Base-by-base conservation (phyloP, 1,140 invertebrate genomes). In the Bombus cullumanus region DNA sequence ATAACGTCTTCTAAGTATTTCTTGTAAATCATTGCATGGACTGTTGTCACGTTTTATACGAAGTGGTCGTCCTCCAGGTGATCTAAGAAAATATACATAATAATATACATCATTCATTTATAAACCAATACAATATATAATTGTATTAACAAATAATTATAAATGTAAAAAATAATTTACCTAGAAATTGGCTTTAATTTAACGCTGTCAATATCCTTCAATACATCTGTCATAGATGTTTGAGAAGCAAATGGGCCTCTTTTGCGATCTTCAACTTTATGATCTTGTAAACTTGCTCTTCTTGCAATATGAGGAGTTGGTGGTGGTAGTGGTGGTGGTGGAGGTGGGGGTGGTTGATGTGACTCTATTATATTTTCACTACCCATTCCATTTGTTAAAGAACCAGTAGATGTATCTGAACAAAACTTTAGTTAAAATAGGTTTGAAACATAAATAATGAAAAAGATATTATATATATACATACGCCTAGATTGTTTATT, bases 21-120 rank as follows among this genome's bases (percentile, higher is more conserved):
- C 95, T 86, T 95, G 95, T 53, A 95, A 90, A 92, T 95, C 95
- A 78, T 94, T 95, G 75, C 94, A 95, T n/a, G 94, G 95, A 91
- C 94, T 95, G 37, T 94, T 95, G 57, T 94, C 94, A 69, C 94
- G 93, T 86, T 93, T 95, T 31, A 90, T 80, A 69, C 92, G 89
- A 37, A 95, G 76, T 41, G 94, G 91, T 78, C 92, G 90, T 81
- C 94, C 94, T 71, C 93, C 93, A 41, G 95, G 94, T n/a, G 95
- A 95, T 88, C 95, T 95, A 79, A 74, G 87, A 90, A 71, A 83
- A 81, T 53, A 59, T 18, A 28, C 31, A 31, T 22, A 68, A 62
- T 22, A 53, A 53, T 53, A 53, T 53, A 53, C 5, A 53, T 8
- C 47, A 62, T 62, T 28, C 59, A 62, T n/a, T n/a, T 62, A 13